phyloP scores from a whole-genome alignment of 2,113 vertebrate species.

The Leucopternis melanops region DNA sequence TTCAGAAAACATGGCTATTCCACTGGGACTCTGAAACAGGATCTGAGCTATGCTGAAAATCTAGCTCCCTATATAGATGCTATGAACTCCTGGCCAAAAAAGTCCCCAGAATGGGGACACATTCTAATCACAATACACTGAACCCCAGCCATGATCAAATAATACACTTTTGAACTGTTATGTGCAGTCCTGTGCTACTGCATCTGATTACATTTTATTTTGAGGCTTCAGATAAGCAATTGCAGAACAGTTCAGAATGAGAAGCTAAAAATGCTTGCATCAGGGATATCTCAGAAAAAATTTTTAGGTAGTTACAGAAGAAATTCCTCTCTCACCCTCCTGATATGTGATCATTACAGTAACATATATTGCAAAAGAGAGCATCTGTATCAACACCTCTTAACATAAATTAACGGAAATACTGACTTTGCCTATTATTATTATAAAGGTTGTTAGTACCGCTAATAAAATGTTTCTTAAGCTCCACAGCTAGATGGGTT shows the following conservation, averaged over 20 bases:
- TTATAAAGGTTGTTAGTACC: constrained; percentile 46
- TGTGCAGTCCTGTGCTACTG: background rate
- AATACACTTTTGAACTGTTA: background rate
- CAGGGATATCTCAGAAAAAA: background rate
- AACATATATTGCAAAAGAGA: constrained; percentile 27
- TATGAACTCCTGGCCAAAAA: background rate
- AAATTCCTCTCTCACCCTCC: constrained; percentile 31
- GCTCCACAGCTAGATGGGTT: constrained; percentile 51
- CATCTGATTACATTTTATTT: background rate
- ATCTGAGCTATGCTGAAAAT: background rate
- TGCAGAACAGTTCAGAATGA: background rate
- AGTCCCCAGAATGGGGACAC: background rate
- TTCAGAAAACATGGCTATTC: background rate
- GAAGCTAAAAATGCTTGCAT: background rate
- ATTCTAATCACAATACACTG: background rate
- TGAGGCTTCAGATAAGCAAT: background rate
- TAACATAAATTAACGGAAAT: constrained; percentile 15
- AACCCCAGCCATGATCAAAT: background rate
- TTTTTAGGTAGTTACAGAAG: background rate
- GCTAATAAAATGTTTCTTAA: constrained; percentile 61
- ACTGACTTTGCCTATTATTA: constrained; percentile 41
- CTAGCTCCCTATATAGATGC: background rate
- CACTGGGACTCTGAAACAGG: background rate
- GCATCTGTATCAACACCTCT: constrained; percentile 49
- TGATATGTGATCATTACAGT: constrained; percentile 31